Base-by-base conservation (phyloP, 2,113 vertebrate genomes). In the Nothocercus nigrocapillus region DNA sequence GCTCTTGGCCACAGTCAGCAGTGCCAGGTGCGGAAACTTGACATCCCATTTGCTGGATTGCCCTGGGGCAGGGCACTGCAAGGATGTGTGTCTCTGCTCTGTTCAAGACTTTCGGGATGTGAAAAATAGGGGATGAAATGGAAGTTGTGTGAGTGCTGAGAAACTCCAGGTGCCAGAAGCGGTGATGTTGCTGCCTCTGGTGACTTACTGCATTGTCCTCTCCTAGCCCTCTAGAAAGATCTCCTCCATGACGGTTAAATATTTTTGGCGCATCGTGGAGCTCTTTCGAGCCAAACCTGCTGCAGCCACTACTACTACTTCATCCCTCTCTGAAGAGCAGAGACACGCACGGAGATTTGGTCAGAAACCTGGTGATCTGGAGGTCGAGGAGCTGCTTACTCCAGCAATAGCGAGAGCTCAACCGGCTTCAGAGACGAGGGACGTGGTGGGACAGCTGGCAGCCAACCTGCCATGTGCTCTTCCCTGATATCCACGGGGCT, bases 371-470 rank as follows among this genome's bases (percentile, higher is more conserved):
- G 69, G 56, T 68, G 45, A 75, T 40, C 8, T 47, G 20, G 42
- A 1, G 0, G 30, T 15, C 0, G 2, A 12, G 13, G 59, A 20
- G 19, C 10, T 18, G 19, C 32, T 42, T 36, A 5, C 68, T 63
- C 1, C 2, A n/a, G 34, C 13, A 56, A 73, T 40, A 70, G 40
- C 16, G 1, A 1, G 24, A 1, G 7, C 51, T 21, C 5, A 20
- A 0, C 4, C 61, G 58, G 13, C 42, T 73, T 53, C 10, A 54
- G 73, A 34, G n/a, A 49, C 9, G 27, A 66, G 17, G 62, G 61
- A 47, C 28, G 17, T 68, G 51, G 9, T 8, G 54, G 72, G 67
- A 75, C 24, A 2, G 2, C 27, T 2, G 15, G 49, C 47, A 84
- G 10, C 45, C 62, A 91, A 44, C 18, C 66, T 4, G 0, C 40